Evolutionary conservation across 1,140 invertebrate species (phyloP), one percentile per base, ranked within the genome.

Genomic region (Neotoxoptera formosana): DNA sequence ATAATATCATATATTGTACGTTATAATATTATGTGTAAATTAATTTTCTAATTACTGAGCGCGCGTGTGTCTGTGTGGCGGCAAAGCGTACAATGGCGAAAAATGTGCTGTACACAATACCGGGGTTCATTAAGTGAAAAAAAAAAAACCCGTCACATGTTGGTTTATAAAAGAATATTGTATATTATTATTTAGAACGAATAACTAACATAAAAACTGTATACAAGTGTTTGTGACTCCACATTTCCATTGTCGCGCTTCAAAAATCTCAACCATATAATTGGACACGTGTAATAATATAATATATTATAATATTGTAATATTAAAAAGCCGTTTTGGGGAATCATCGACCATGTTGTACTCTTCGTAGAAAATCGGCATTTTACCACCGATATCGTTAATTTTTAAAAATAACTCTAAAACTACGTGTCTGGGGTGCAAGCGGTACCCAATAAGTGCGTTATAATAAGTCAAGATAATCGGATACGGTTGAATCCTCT

Each of bases 101-200:
- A 86, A 45, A 47, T 86, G 84, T 86, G 84, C 45, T 30, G 45
- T 47, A 47, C 45, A 47, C 84, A 86, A 86, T 86, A 86, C 23
- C 25, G 45, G 84, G 30, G 25, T 86, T 86, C 84, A 86, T 86
- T 86, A 86, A n/a, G 41, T 47, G 23, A 86, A 86, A 86, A 86
- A 86, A 84, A 56, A 60, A 76, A 36, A 45, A 36, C 41, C 84
- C 84, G 45, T 86, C 45, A 86, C 84, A 86, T 86, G 84, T 86
- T 47, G 84, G 45, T 86, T 86, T 86, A n/a, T 86, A 86, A 86
- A 86, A 86, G 41, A 86, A 86, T n/a, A n/a, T 6, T 47, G 36
- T 47, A 25, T 83, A 83, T 84, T 84, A 84, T 84, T 84, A 84
- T 84, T 84, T 84, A 83, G 34, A 83, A 83, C 81, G 81, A 83